Evolutionary conservation across 92 coral and sea anemone species (phyloP), one percentile per base, ranked within the genome.

Genomic region (Palythoa heliodiscus): DNA sequence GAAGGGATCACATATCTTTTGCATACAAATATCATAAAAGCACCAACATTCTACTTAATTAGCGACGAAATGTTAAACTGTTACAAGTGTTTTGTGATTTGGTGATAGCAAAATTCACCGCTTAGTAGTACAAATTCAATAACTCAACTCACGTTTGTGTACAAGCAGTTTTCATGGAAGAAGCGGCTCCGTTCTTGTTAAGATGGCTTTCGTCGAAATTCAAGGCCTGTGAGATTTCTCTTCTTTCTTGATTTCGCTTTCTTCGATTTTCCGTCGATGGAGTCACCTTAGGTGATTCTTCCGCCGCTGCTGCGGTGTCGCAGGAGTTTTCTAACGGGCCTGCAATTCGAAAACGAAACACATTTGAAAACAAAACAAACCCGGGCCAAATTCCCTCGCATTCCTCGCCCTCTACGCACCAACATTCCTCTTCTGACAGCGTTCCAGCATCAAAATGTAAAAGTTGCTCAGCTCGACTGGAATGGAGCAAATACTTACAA

Each of bases 61-160:
- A 64, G 7, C 66, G 73, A 80, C 61, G 40, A 68, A 80, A 80
- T 24, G 74, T 80, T 11, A 80, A 67, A 80, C 61, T 80, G 16
- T 43, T 43, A 40, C 1, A 16, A 7, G 9, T 66, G 39, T 64
- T 12, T 22, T 20, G 37, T 60, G 58, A 22, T 43, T 39, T 16
- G 47, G 22, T 8, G 15, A 69, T 11, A 69, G 17, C 17, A 19
- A 63, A 40, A 39, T 23, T 54, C 23, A 14, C 6, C 10, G 25
- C 22, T 17, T 8, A 23, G 29, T 9, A 11, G 40, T 40, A 22
- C 60, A 35, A 12, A 64, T 29, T 52, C 75, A 25, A 17, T 0
- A 16, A 6, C 7, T 19, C 3, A 73, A 88, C 98, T 92, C 85
- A 94, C 98, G 98, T 94, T 87, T 94, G 98, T 4, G 98, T 94